Base-by-base conservation (phyloP, 2,113 vertebrate genomes). In the Coregonus clupeaformis region DNA sequence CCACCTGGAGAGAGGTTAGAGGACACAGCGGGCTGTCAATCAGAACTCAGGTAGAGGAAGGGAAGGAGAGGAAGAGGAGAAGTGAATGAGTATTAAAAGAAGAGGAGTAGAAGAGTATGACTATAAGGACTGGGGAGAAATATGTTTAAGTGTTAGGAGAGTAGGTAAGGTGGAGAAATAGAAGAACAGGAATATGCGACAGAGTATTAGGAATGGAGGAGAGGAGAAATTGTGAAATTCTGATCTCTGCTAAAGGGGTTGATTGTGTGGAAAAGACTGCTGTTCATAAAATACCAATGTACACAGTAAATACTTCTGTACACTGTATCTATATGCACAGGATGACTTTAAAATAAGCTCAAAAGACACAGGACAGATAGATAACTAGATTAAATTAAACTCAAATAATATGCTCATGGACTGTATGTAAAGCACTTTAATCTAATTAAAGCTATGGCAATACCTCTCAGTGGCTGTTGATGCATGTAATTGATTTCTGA, bases 1-100 rank as follows among this genome's bases (percentile, higher is more conserved):
- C 74, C 75, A 29, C 24, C 14, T 24, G 27, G 63, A 27, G 27
- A 6, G 63, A 29, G 9, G 27, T 5, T 14, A 25, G 63, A 77
- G 72, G 74, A 80, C 73, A 74, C 74, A 74, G 82, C 76, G 24
- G 73, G 77, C 79, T 86, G 85, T 89, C 88, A 80, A 49, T 89
- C 86, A 86, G 29, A 9, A 18, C 71, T 22, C 22, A 30, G 69
- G 70, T 24, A 72, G 79, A 11, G 29, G 68, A 36, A 76, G 67
- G 59, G 57, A 11, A 7, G 52, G 55, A 65, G 57, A 25, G 71
- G 1, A 47, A 78, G 52, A 64, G 30, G 18, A 36, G 71, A 25
- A 7, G 13, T 42, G 11, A 11, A 42, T 42, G 36, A 42, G 36
- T 42, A 42, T 42, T 42, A 42, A 7, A 42, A 42, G 36, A 42